A percentile compares a stretch with the other conserved stretches of the same genome.
Evolutionary conservation across 2,113 vertebrate genomes (phyloP).

Genomic region (Euleptes europaea): DNA sequence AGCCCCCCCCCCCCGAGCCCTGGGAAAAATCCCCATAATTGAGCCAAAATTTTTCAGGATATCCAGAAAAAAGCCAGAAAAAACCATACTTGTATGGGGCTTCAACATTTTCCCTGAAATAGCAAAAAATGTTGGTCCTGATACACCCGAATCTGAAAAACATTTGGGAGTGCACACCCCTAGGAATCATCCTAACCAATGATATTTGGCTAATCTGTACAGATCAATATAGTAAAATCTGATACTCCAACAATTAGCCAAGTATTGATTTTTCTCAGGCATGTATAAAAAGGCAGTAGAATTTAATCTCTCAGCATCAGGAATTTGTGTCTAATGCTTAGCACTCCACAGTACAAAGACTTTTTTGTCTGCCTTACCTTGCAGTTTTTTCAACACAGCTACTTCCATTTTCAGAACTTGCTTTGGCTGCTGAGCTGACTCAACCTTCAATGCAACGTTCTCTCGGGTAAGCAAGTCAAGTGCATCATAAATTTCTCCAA

Average conservation of each 20-base stretch:
- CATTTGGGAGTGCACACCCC: too few species aligned
- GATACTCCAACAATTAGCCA: background rate
- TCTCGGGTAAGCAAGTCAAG: conserved; percentile 90
- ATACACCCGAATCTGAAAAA: too few species aligned
- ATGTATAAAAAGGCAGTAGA: background rate
- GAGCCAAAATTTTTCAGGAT: too few species aligned
- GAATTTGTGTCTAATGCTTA: background rate
- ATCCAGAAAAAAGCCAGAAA: too few species aligned
- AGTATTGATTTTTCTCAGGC: background rate
- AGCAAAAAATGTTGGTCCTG: too few species aligned
- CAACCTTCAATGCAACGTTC: conserved; percentile 96
- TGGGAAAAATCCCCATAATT: too few species aligned
- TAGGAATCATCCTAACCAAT: too few species aligned
- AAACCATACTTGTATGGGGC: too few species aligned
- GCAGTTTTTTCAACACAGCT: conserved; percentile 96
- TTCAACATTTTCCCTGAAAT: too few species aligned
- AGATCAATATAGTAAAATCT: background rate
- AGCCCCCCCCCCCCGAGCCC: too few species aligned
- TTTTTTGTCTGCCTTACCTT: conserved; percentile 81
- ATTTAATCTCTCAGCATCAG: background rate
- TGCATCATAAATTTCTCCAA: conserved; percentile 99
- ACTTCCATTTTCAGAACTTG: conserved; percentile 99
- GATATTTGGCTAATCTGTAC: background rate
- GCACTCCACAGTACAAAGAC: background rate
- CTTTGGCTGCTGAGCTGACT: conserved; percentile 98